Evolutionary conservation across 2,113 vertebrate species (phyloP).

Genomic region (Xyrauchen texanus): DNA sequence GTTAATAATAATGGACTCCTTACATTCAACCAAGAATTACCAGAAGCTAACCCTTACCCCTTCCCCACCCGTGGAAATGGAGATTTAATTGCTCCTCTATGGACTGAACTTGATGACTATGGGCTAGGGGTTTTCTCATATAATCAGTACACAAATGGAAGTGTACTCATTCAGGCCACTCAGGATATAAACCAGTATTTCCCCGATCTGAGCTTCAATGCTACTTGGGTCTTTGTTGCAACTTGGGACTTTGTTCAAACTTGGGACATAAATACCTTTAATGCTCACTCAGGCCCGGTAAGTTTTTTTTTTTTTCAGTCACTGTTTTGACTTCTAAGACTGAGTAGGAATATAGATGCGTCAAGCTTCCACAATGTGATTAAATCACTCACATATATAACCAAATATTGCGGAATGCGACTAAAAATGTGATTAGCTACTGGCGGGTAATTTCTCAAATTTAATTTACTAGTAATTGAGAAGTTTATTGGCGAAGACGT

Average conservation of each 20-base stretch:
- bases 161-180: background rate
- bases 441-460: too few relatives aligned
- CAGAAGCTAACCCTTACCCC: rapidly evolving
- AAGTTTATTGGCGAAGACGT: too few relatives aligned
- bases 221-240: constrained; percentile 52
- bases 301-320: constrained; percentile 25
- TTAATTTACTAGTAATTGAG: too few relatives aligned
- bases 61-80: background rate
- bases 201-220: rapidly evolving
- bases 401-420: too few relatives aligned
- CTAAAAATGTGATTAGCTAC: too few relatives aligned
- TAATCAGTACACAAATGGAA: rapidly evolving
- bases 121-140: constrained; percentile 47
- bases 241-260: constrained; percentile 62
- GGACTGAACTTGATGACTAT: constrained; percentile 51
- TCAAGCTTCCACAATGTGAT: too few relatives aligned
- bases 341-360: too few relatives aligned
- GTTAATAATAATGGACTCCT: constrained; percentile 38
- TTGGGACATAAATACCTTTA: constrained; percentile 11
- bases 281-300: background rate
- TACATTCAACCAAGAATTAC: constrained; percentile 5
- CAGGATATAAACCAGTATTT: constrained; percentile 53
- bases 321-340: too few relatives aligned
- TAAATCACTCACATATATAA: too few relatives aligned
- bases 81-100: constrained; percentile 49